Conservation (phyloP, 2,888 invertebrate species). For the Ischnus inquisitorius region DNA sequence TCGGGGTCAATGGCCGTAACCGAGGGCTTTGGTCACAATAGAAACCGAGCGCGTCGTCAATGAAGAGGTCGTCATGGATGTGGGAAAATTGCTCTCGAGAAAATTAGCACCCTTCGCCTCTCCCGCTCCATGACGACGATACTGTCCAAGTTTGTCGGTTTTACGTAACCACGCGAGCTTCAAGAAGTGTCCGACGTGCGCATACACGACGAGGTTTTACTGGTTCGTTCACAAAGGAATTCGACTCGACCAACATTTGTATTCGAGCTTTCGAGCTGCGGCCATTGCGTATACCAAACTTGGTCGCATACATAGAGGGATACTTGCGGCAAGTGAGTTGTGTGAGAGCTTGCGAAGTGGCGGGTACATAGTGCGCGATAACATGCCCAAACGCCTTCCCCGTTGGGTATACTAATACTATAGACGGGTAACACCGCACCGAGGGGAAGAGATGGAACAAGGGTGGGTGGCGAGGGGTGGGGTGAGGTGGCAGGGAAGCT, state of each 20-base stretch:
- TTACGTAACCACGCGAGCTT: no score
- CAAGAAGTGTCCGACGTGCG: not conserved
- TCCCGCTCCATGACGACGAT: not conserved
- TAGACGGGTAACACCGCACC: slow-evolving; percentile 19
- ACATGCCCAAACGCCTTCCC: slow-evolving; percentile 30
- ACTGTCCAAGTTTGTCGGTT: not conserved
- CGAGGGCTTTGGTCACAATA: not conserved
- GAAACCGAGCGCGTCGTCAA: not conserved
- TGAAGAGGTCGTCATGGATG: not conserved
- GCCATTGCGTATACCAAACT: not conserved
- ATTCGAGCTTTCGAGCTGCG: slow-evolving; percentile 22
- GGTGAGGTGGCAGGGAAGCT: slow-evolving; percentile 26
- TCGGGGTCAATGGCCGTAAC: not conserved
- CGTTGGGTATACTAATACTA: slow-evolving; percentile 25
- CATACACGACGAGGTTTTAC: not conserved
- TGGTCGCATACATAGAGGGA: not conserved
- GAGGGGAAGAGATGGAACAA: not conserved
- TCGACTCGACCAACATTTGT: slow-evolving; percentile 24
- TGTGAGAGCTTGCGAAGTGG: slow-evolving; percentile 48
- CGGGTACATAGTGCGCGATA: slow-evolving; percentile 31
- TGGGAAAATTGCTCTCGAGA: not conserved
- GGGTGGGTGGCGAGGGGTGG: not conserved
- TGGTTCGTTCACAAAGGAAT: not conserved
- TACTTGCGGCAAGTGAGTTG: slow-evolving; percentile 11
- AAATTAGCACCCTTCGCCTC: slow-evolving; percentile 13